phyloP scores from a whole-genome alignment of 2,113 vertebrate species.

The Perognathus longimembris region DNA sequence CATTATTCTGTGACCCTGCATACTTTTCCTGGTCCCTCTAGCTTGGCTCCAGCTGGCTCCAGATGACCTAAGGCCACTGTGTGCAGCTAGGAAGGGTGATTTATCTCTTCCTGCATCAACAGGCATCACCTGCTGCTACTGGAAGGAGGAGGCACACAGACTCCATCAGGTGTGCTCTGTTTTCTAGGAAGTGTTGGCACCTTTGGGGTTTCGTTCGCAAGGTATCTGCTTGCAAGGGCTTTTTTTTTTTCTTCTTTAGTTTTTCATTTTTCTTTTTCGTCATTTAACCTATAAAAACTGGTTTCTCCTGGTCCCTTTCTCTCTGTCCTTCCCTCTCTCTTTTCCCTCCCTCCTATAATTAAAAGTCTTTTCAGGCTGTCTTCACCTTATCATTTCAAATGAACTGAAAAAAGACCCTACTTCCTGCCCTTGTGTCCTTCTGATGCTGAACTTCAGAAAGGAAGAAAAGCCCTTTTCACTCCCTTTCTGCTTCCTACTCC shows the following conservation, averaged over 20 bases:
- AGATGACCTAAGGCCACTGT: conserved; percentile 14
- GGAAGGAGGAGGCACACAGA: neutral
- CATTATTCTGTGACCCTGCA: conserved; percentile 35
- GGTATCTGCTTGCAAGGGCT: neutral
- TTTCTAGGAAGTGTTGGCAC: neutral
- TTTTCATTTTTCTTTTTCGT: conserved; percentile 51
- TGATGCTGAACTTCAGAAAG: conserved; percentile 69
- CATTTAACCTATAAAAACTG: conserved; percentile 40
- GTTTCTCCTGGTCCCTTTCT: conserved; percentile 14
- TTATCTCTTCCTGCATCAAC: conserved; percentile 31
- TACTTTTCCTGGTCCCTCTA: neutral
- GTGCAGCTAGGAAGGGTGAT: neutral
- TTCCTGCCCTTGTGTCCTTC: conserved; percentile 73
- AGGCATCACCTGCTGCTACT: neutral
- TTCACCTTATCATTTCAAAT: conserved; percentile 82
- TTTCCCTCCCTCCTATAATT: conserved; percentile 72
- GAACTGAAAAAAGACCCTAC: conserved; percentile 62
- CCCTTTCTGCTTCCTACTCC: neutral
- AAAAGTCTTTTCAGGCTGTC: conserved; percentile 77
- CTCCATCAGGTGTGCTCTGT: neutral
- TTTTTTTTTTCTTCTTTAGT: neutral
- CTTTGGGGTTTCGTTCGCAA: conserved; percentile 26
- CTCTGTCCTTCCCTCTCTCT: neutral
- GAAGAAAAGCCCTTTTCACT: conserved; percentile 66
- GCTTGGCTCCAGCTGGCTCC: neutral